Evolutionary conservation across 2,113 vertebrate species (phyloP), one percentile per base, ranked within the genome.

Genomic region (Hemicordylus capensis): DNA sequence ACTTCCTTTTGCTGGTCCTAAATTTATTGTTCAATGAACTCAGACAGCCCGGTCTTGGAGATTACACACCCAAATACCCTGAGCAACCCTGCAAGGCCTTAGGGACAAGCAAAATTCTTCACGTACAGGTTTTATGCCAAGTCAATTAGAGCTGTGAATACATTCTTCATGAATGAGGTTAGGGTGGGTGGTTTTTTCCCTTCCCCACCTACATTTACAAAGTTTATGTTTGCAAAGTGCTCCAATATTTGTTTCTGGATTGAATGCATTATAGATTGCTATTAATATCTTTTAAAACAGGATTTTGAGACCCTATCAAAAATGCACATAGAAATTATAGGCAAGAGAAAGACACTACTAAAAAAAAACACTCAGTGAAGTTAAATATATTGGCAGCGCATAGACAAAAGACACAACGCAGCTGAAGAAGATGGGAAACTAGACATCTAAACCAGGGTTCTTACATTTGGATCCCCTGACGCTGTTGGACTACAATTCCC

Each of bases 161-260:
- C 93, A 94, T 95, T 95, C 93, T 94, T 95, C 79, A 69, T 51
- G 81, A 84, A 92, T 94, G 93, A 93, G 92, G 91, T 28, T 81
- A 86, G 51, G 37, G 7, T 64, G 8, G 69, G 51, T 54, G 6
- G 12, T 3, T 54, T 42, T 61, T 56, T 89, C n/a, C n/a, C n/a
- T n/a, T 89, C 89, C 79, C 81, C 81, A 92, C 80, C 93, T 93
- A 92, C 92, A 63, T 89, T 92, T 91, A 92, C 86, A 80, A 82
- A 86, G 90, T 85, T 87, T 92, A 76, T 85, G 89, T 91, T 82
- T 89, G 89, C 87, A 89, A 81, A 91, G 90, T 84, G 88, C 79
- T 89, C 85, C 83, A 86, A 89, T 12, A 54, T 91, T 92, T 92
- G 92, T 91, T 9, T 15, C 86, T 85, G 81, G 89, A 89, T 91